Evolutionary conservation across 2,113 vertebrate species (phyloP), one percentile per base, ranked within the genome.

Genomic region (Taurulus bubalis): DNA sequence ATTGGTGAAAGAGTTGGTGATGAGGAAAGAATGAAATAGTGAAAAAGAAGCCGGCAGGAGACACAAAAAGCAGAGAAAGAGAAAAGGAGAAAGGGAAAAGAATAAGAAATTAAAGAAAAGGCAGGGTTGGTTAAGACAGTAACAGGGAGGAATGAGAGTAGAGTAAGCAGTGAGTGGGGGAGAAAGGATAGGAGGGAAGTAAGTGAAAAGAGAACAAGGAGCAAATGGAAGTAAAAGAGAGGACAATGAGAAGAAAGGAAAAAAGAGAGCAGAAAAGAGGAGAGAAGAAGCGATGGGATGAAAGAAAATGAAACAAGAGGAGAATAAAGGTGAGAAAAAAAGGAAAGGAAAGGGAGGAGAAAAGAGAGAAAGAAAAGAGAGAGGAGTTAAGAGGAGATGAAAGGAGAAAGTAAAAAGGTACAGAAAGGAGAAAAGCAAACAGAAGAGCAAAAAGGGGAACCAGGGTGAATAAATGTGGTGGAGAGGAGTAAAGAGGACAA

Each of bases 401-500:
- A 3, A 18, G 4, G n/a, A 40, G 20, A 14, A 66, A 47, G 8
- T 12, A n/a, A 38, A n/a, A 36, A n/a, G 0, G 3, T 28, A 28
- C 49, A 3, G 45, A 4, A 56, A 34, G 4, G 1, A 67, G 16
- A 16, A 65, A 42, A 40, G 26, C 56, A 40, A 38, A 60, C 15
- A 62, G 8, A 71, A 20, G 76, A 42, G 26, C 51, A 67, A 66
- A 68, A 14, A 56, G 12, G 7, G 34, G 20, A 22, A n/a, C 36
- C 75, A 83, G 42, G 60, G 47, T 68, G 60, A 74, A 58, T 24
- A 36, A 26, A 66, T 15, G 30, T 2, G 40, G 14, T 18, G 24
- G 6, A 58, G 34, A 55, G 53, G 18, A 77, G 30, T 32, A 59
- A 56, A 84, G 71, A 79, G 36, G 53, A 87, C 1, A 30, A 83